phyloP scores from a whole-genome alignment of 2,888 invertebrate species.

The Mylabris sibirica region DNA sequence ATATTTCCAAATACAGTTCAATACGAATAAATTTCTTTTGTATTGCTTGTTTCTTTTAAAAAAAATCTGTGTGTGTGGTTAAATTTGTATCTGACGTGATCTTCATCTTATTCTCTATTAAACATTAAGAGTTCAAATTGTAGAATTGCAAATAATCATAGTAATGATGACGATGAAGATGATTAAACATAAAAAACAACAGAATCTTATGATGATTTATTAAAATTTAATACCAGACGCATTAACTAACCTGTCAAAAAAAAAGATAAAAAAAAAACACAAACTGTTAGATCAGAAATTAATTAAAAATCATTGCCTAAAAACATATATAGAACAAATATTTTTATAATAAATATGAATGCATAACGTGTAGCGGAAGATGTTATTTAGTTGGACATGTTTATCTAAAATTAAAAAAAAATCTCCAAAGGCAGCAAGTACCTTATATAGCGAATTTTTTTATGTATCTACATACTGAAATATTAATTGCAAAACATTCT shows the following conservation, averaged over 20 bases:
- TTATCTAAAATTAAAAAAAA: background rate
- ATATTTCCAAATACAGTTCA: constrained; percentile 41
- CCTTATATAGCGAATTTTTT: no score
- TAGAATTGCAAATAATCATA: constrained; percentile 14
- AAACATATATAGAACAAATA: background rate
- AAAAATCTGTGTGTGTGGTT: background rate
- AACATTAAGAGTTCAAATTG: background rate
- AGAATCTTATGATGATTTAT: constrained; percentile 11
- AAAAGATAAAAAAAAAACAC: background rate
- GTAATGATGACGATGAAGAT: background rate
- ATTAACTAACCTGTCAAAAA: constrained; percentile 10
- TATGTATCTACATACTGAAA: no score
- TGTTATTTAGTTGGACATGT: background rate
- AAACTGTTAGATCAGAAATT: background rate
- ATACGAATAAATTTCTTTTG: constrained; percentile 23
- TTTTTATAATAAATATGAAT: no score
- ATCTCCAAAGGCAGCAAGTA: no score
- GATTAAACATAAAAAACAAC: background rate
- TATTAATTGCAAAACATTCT: no score
- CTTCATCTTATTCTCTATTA: background rate
- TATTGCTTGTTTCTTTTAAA: constrained; percentile 11
- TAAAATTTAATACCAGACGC: constrained; percentile 13
- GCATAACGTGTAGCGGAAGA: constrained; percentile 1
- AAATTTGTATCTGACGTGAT: constrained; percentile 17
- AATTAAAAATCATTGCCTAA: background rate